Evolutionary conservation across 2,113 vertebrate genomes (phyloP), one percentile per base, ranked within the genome.

Genomic region (Nematolebias whitei): DNA sequence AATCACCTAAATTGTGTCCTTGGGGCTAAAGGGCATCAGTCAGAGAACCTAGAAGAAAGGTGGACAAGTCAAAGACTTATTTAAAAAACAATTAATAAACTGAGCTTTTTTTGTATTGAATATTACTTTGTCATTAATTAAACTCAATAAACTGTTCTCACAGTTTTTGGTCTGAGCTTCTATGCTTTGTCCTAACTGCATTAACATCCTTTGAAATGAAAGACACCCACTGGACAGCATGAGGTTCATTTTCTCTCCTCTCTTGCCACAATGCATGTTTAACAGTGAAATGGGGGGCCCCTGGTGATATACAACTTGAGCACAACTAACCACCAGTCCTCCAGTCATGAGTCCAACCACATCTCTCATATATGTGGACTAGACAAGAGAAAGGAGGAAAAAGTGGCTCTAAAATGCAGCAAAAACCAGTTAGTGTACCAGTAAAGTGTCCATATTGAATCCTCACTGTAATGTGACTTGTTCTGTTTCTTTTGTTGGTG

Each of bases 221-320:
- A 83, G 64, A 71, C 35, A 66, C 48, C 24, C 55, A 66, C 20
- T 66, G 66, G 54, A 74, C 54, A 56, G 57, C 69, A 35, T 69
- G 41, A 65, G 52, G 63, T 83, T 88, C 74, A 69, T 84, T 85
- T 79, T 80, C 76, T 85, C 53, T 68, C 80, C 78, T 82, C 53
- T 26, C 44, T 74, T 71, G 81, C 76, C 73, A 75, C 57, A 66
- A 75, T 78, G 53, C 67, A 76, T 78, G 40, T 84, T 90, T 84
- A 63, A 69, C 64, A 64, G 43, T 73, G 70, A 85, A 74, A 70
- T 49, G 62, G 64, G 26, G 78, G 85, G 65, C 72, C 87, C 82
- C 83, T 45, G 52, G 74, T 89, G 87, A 90, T 89, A 89, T 85
- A 88, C 70, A 87, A 85, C 80, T 78, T 57, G 58, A 69, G 63